Conservation (phyloP, 1,140 invertebrate species). For the Leptinotarsa texana region DNA sequence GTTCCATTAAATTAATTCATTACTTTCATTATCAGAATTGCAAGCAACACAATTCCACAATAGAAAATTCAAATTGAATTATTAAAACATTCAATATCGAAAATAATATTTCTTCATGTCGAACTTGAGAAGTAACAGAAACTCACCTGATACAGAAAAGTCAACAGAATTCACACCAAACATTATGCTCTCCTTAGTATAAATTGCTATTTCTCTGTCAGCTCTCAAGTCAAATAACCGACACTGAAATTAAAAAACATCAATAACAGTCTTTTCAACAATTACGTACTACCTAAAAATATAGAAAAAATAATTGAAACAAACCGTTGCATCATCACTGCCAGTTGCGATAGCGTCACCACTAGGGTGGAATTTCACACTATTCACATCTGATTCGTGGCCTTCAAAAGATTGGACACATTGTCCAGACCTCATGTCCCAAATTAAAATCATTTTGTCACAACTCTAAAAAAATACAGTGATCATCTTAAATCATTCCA, state of each 20-base stretch:
- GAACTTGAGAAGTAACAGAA: too few relatives aligned
- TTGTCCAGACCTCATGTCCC: constrained; percentile 98
- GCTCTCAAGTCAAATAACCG: constrained; percentile 97
- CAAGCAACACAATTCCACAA: too few relatives aligned
- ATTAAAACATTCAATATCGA: too few relatives aligned
- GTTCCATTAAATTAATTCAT: too few relatives aligned
- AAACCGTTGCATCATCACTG: constrained; percentile 94
- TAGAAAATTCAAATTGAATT: too few relatives aligned
- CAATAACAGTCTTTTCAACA: background rate
- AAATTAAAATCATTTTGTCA: constrained; percentile 96
- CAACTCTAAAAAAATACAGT: constrained; percentile 70
- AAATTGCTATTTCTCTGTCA: constrained; percentile 96
- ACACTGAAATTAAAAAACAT: constrained; percentile 66
- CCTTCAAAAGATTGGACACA: constrained; percentile 99
- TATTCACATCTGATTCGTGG: constrained; percentile 98
- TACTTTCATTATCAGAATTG: too few relatives aligned
- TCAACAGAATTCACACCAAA: constrained; percentile 99
- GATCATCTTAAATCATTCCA: too few relatives aligned
- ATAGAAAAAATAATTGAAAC: constrained; percentile 35
- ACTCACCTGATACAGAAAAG: constrained; percentile 89
- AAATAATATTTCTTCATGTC: too few relatives aligned
- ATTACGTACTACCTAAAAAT: background rate
- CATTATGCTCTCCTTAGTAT: constrained; percentile 96
- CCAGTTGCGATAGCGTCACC: constrained; percentile 98
- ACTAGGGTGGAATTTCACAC: constrained; percentile 98